Evolutionary conservation across 2,888 invertebrate genomes (phyloP).

Genomic region (Lasioglossum morio): DNA sequence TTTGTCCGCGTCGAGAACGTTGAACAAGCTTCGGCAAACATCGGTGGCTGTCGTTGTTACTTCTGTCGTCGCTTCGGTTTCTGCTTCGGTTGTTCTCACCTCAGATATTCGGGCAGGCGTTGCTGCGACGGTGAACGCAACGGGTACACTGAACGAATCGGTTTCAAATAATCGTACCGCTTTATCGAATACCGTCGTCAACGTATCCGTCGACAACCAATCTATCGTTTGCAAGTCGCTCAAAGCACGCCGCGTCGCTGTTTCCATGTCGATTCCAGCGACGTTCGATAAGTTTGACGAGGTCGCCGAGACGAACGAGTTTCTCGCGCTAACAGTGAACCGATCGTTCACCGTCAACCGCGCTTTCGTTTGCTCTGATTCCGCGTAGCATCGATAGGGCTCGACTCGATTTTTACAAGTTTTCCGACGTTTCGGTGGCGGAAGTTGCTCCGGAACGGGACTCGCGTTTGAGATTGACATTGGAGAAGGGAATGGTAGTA

Average conservation of each 20-base stretch:
- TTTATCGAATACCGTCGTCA: background rate
- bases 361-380: background rate
- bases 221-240: background rate
- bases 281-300: background rate
- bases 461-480: background rate
- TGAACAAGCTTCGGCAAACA: background rate
- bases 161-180: background rate
- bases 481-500: conserved; percentile 31
- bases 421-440: background rate
- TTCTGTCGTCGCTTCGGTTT: background rate
- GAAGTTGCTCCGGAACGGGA: background rate
- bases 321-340: background rate
- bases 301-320: background rate
- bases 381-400: background rate
- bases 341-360: background rate
- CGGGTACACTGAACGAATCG: background rate
- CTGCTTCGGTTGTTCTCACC: background rate
- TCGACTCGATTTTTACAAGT: background rate
- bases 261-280: background rate
- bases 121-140: background rate
- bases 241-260: background rate
- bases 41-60: background rate
- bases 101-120: background rate
- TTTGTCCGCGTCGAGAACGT: background rate
- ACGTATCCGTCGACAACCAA: background rate